Percentiles rank a stretch among this genome's conserved stretches.
These are phyloP conservation scores for Cottoperca gobio DNA, from an alignment of 2,797 vertebrate species.

Conservation along the genomic window DNA sequence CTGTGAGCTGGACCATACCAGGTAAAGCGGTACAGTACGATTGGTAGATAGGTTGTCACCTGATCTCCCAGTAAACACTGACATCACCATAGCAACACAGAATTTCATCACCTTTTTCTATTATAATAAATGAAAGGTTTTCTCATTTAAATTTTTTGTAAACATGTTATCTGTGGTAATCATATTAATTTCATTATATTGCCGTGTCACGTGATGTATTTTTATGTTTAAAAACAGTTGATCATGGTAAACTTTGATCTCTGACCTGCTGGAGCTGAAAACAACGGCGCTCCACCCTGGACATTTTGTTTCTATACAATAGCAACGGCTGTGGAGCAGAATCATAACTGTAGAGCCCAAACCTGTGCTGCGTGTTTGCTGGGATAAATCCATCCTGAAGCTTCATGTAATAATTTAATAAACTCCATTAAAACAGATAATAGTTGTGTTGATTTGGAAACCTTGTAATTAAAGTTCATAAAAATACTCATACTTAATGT, in stretches of 20 bases:
- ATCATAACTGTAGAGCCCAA: not conserved
- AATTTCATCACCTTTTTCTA: slow-evolving; percentile 28
- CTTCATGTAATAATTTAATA: slow-evolving; percentile 36
- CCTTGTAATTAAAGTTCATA: not conserved
- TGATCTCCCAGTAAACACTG: not conserved
- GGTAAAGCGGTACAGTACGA: not conserved
- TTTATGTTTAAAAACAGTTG: not conserved
- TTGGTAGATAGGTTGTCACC: not conserved
- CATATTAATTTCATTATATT: slow-evolving; percentile 4
- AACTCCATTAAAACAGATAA: slow-evolving; percentile 27
- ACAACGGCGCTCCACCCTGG: not conserved
- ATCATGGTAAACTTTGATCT: not conserved
- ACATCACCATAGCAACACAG: slow-evolving; percentile 6
- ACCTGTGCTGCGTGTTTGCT: not conserved
- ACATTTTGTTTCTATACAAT: not conserved
- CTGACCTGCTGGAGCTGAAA: not conserved
- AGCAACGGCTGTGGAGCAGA: slow-evolving; percentile 9
- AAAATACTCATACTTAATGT: not conserved
- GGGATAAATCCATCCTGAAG: not conserved
- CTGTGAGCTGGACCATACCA: slow-evolving; percentile 11
- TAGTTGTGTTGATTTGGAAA: not conserved
- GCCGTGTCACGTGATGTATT: slow-evolving; percentile 25
- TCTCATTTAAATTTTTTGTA: slow-evolving; percentile 8
- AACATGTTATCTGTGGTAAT: slow-evolving; percentile 17
- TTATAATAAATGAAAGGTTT: slow-evolving; percentile 23